Evolutionary conservation across 2,113 vertebrate genomes (phyloP).

Genomic region (Numenius arquata): DNA sequence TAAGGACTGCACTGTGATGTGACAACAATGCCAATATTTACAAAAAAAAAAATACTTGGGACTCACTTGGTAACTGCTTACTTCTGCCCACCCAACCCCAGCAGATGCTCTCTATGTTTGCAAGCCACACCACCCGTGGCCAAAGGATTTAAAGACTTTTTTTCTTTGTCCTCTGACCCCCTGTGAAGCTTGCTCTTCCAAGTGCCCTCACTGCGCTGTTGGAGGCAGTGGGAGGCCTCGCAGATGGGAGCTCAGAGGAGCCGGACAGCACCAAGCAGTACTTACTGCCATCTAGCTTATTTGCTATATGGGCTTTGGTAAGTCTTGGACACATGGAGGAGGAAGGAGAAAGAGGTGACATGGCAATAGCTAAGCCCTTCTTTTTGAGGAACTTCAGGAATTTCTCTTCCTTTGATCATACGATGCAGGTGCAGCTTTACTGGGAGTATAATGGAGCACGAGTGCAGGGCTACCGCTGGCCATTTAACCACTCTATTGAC

Average conservation of each 20-base stretch:
- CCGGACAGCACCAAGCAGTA: neutral
- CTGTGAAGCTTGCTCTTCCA: neutral
- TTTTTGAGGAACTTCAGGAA: neutral
- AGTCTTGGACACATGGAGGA: neutral
- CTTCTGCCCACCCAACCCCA: neutral
- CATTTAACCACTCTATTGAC: neutral
- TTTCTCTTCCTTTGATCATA: neutral
- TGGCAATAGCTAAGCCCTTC: neutral
- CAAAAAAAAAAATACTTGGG: neutral
- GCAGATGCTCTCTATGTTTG: neutral
- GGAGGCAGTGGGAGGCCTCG: neutral
- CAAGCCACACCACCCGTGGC: neutral
- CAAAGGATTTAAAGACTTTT: neutral
- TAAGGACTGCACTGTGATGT: neutral
- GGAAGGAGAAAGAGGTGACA: neutral
- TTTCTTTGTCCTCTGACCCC: neutral
- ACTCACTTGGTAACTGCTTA: neutral
- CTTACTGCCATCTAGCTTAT: neutral
- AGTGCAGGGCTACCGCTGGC: neutral
- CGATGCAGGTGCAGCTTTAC: neutral
- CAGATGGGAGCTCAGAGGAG: neutral
- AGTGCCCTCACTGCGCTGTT: neutral
- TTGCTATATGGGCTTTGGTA: slow-evolving; percentile 5
- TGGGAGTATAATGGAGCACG: neutral
- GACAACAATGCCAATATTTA: neutral